Evolutionary conservation across 2,113 vertebrate species (phyloP).

Genomic region (Leptocoma aspasia): DNA sequence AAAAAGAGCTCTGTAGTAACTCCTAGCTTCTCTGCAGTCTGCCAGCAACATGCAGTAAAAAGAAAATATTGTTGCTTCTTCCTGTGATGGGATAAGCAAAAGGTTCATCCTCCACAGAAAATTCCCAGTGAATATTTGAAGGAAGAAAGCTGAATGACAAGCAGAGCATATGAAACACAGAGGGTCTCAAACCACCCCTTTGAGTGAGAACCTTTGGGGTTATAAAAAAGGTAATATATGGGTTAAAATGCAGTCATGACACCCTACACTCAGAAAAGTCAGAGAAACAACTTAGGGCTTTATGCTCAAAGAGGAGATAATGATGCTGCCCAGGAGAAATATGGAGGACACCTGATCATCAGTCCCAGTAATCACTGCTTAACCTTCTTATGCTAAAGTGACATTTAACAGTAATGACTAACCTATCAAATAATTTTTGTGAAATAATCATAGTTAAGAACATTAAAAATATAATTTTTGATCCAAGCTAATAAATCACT

Average conservation of each 20-base stretch:
- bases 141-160: not conserved
- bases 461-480: not conserved
- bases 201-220: not conserved
- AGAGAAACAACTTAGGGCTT: not conserved
- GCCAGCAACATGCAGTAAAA: not conserved
- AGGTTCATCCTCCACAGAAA: not conserved
- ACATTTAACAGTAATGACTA: not conserved
- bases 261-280: not conserved
- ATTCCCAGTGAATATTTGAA: not conserved
- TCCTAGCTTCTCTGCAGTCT: not conserved
- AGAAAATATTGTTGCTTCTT: not conserved
- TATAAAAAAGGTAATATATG: not conserved
- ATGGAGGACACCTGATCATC: not conserved
- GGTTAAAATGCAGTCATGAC: not conserved
- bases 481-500: not conserved
- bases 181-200: not conserved
- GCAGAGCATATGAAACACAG: not conserved
- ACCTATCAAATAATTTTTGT: not conserved
- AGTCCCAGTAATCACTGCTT: not conserved
- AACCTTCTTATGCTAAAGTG: not conserved
- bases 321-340: not conserved
- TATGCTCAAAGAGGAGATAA: not conserved
- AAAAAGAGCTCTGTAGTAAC: not conserved
- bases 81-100: not conserved
- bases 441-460: not conserved